Evolutionary conservation across 2,888 invertebrate genomes (phyloP).

Genomic region (Taenaris catops): DNA sequence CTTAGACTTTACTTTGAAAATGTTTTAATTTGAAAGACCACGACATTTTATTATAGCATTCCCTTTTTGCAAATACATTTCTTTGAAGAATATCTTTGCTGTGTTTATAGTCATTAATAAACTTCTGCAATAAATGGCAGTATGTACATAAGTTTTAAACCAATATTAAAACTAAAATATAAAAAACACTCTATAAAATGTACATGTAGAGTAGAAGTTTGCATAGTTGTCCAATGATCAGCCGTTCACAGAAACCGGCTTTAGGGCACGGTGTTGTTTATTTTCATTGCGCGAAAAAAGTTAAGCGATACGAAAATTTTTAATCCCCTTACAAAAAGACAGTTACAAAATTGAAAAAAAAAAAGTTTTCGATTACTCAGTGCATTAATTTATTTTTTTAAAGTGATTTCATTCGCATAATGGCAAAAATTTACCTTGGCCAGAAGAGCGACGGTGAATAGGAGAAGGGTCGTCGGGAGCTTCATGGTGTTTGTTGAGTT

Average conservation of each 20-base stretch:
- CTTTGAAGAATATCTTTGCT: too few species aligned
- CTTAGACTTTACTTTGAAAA: background rate
- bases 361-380: too few species aligned
- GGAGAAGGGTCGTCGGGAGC: slow-evolving; percentile 47
- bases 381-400: slow-evolving; percentile 22
- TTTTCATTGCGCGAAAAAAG: slow-evolving; percentile 17
- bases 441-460: slow-evolving; percentile 35
- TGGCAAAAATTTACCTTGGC: slow-evolving; percentile 32
- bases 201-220: slow-evolving; percentile 7
- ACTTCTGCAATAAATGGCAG: too few species aligned
- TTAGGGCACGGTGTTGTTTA: slow-evolving; percentile 17
- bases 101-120: too few species aligned
- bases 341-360: slow-evolving; percentile 10
- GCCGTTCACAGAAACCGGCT: slow-evolving; percentile 24
- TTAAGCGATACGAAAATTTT: slow-evolving; percentile 10
- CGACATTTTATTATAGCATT: background rate
- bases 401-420: slow-evolving; percentile 20
- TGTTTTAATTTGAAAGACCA: background rate
- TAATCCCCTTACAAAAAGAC: slow-evolving; percentile 1
- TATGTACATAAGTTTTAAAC: too few species aligned
- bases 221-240: slow-evolving; percentile 19
- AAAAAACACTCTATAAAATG: background rate
- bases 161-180: too few species aligned
- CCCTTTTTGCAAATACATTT: too few species aligned
- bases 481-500: slow-evolving; percentile 54